Base-by-base conservation (phyloP, 2,113 vertebrate species). In the Lampris incognitus region DNA sequence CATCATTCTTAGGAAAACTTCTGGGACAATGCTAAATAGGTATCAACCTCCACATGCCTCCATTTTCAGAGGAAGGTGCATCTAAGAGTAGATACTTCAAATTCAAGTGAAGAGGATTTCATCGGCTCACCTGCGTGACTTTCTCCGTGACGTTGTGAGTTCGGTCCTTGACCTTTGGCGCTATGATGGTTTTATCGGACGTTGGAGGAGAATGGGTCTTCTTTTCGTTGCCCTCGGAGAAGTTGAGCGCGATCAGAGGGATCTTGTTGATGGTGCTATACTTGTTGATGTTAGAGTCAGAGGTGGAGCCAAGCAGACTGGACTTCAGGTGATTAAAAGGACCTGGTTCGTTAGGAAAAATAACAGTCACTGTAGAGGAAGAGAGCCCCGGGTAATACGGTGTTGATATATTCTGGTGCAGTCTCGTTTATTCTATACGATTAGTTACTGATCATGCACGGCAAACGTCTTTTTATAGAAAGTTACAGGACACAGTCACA, bases 121-220 rank as follows among this genome's bases (percentile, higher is more conserved):
- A 67, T 4, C 0, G 2, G 82, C 94, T 92, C 92, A 99, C 98
- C 97, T 99, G 98, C 57, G 98, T 99, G 85, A 99, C 98, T 76
- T 99, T 99, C 79, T 99, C 98, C 5, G 98, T 99, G 86, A 99
- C 98, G 59, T 99, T 98, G 95, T 99, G 98, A 68, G 98, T 98
- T 87, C 98, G 94, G 62, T 99, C 98, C 94, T 99, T 99, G 88
- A 99, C 98, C 87, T 99, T 99, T 72, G 98, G 97, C 48, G 98
- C 98, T 81, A 98, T 98, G 91, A 99, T 98, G 85, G 97, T 93
- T 91, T 98, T 97, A 89, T 99, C 98, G 0, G 98, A 98, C 74
- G 97, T 95, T 65, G 97, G 98, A 59, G 98, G 96, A 41, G 98
- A 99, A 83, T 97, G 94, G 46, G 94, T 93, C 91, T 98, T 98